These are phyloP conservation scores for Himalopsyche anomala DNA, from an alignment of 2,888 invertebrate genomes.

Conservation along the genomic window DNA sequence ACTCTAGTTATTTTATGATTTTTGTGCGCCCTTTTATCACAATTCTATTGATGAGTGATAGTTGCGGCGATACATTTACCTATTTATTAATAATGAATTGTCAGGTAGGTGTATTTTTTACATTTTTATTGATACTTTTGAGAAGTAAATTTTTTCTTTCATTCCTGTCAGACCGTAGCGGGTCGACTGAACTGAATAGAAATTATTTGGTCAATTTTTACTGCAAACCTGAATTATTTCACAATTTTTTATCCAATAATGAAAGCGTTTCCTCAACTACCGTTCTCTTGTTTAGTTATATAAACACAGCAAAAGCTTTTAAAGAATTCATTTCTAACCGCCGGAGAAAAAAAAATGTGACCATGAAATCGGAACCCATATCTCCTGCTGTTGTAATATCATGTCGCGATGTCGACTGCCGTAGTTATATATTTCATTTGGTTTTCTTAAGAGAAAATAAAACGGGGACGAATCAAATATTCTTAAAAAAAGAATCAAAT, in stretches of 20 bases:
- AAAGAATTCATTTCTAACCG: no score
- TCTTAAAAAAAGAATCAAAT: neutral
- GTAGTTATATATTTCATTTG: neutral
- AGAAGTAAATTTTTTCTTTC: no score
- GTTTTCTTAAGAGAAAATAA: neutral
- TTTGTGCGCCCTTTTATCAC: neutral
- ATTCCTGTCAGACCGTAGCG: no score
- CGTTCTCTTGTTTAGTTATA: no score
- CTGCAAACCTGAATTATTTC: neutral
- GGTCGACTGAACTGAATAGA: neutral
- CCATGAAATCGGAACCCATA: neutral
- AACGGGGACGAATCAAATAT: neutral
- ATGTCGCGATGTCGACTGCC: neutral
- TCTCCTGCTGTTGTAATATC: neutral
- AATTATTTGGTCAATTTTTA: neutral
- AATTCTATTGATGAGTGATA: neutral
- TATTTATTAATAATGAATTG: slow-evolving; percentile 20
- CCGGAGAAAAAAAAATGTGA: no score
- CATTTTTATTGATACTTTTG: neutral
- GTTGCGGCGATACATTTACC: neutral
- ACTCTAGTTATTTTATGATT: neutral
- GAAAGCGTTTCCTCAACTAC: neutral
- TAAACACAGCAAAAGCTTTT: no score
- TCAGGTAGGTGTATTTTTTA: neutral
- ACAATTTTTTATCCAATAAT: neutral